phyloP scores from a whole-genome alignment of 2,797 vertebrate genomes.

The Ispidina picta region DNA sequence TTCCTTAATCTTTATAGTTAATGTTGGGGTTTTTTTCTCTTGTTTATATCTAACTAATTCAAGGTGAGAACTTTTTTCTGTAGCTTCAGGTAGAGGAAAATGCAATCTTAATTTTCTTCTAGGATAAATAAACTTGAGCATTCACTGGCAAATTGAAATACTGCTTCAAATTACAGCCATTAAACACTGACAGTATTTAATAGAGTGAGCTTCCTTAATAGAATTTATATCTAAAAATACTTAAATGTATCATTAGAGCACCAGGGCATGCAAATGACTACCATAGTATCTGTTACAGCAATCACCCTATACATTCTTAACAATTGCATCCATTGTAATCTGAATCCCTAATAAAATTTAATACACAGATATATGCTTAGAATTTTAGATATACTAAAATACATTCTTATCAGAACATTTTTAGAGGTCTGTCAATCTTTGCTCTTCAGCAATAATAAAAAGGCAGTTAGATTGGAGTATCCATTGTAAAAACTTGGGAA shows the following conservation, averaged over 20 bases:
- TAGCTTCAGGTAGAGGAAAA: neutral
- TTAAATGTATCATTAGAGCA: neutral
- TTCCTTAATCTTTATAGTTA: neutral
- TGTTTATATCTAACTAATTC: neutral
- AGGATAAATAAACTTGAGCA: neutral
- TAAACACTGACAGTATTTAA: neutral
- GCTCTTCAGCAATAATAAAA: neutral
- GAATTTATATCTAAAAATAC: neutral
- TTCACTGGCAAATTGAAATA: neutral
- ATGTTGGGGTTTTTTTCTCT: neutral
- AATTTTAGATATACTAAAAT: neutral
- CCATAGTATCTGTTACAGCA: neutral
- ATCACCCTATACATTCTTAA: neutral
- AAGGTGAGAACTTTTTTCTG: neutral
- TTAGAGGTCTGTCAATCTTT: neutral
- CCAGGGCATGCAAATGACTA: accelerated
- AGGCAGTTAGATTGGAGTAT: neutral
- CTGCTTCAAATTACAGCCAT: neutral
- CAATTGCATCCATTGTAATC: neutral
- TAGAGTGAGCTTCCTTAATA: neutral
- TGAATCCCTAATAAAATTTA: neutral
- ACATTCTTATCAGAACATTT: neutral
- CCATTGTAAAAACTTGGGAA: neutral
- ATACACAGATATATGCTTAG: neutral
- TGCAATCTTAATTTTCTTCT: neutral